Percentiles rank a stretch among this genome's conserved stretches.
Conservation (phyloP, 1,140 invertebrate genomes). For the Druon quercuslanigerum region DNA sequence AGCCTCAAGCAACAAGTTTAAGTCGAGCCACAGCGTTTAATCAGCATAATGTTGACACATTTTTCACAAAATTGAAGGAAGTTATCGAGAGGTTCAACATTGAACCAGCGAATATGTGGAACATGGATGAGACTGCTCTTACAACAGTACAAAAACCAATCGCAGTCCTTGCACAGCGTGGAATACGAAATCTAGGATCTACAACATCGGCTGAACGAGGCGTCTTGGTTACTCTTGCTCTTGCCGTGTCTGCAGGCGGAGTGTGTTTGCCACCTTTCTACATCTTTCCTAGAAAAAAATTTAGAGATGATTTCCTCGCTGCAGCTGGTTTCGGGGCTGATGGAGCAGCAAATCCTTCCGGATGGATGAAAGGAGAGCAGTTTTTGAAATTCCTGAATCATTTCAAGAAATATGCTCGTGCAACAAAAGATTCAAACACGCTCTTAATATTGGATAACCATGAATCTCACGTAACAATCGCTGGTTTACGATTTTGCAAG, state of each 20-base stretch:
- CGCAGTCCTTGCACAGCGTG: constrained; percentile 64
- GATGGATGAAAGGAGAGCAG: constrained; percentile 49
- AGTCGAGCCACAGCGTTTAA: no score
- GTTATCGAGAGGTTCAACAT: no score
- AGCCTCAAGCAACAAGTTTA: no score
- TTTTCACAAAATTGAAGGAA: no score
- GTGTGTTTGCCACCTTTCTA: constrained; percentile 60
- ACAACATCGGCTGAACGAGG: constrained; percentile 71
- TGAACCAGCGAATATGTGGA: constrained; percentile 58
- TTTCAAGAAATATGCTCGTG: constrained; percentile 63
- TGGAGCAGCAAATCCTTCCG: constrained; percentile 42
- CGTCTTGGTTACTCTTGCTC: constrained; percentile 63
- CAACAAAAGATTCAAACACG: constrained; percentile 50
- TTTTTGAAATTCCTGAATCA: constrained; percentile 65
- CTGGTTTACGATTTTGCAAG: constrained; percentile 58
- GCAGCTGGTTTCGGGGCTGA: constrained; percentile 18
- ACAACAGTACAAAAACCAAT: constrained; percentile 71
- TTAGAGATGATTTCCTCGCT: constrained; percentile 35
- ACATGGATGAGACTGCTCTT: constrained; percentile 70
- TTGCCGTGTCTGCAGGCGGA: constrained; percentile 57
- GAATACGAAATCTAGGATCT: constrained; percentile 62
- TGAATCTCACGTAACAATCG: constrained; percentile 64
- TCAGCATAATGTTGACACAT: constrained; percentile 49
- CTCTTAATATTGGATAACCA: constrained; percentile 68
- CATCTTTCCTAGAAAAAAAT: constrained; percentile 54